These are phyloP conservation scores for Endotricha flammealis DNA, from an alignment of 2,888 invertebrate genomes.

Conservation along the genomic window DNA sequence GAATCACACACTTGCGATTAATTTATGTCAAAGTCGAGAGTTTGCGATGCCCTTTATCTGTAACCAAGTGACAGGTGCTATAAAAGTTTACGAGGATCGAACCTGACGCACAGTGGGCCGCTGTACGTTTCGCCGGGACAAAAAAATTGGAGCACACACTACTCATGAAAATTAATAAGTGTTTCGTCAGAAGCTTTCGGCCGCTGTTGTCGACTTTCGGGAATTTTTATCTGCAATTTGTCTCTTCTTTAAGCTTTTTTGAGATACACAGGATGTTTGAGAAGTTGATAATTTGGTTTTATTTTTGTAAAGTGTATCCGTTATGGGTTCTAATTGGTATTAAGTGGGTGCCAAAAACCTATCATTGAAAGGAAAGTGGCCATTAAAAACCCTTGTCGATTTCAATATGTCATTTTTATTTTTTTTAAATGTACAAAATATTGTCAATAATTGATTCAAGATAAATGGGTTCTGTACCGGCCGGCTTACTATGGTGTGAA, in stretches of 20 bases:
- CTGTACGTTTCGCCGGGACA: slow-evolving; percentile 23
- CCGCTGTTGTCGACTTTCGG: slow-evolving; percentile 30
- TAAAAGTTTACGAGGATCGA: slow-evolving; percentile 53
- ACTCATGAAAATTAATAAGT: slow-evolving; percentile 62
- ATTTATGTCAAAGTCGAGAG: no score
- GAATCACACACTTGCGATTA: no score
- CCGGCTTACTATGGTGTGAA: no score
- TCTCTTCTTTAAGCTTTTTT: slow-evolving; percentile 27
- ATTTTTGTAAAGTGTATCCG: slow-evolving; percentile 6
- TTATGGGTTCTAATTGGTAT: slow-evolving; percentile 7
- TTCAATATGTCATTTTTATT: slow-evolving; percentile 52
- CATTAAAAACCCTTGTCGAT: slow-evolving; percentile 35
- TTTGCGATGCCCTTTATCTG: no score
- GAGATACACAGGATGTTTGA: slow-evolving; percentile 16
- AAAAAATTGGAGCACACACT: slow-evolving; percentile 56
- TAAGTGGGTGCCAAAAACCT: slow-evolving; percentile 8
- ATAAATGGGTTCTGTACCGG: no score
- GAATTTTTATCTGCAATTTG: slow-evolving; percentile 46
- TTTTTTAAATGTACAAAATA: no score
- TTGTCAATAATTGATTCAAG: no score
- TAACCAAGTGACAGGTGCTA: slow-evolving; percentile 41
- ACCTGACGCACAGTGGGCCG: slow-evolving; percentile 31
- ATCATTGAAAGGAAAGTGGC: slow-evolving; percentile 10
- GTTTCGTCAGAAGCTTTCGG: slow-evolving; percentile 41
- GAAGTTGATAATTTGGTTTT: slow-evolving; percentile 1